phyloP scores from a whole-genome alignment of 1,140 invertebrate genomes.

The Bombus polaris region DNA sequence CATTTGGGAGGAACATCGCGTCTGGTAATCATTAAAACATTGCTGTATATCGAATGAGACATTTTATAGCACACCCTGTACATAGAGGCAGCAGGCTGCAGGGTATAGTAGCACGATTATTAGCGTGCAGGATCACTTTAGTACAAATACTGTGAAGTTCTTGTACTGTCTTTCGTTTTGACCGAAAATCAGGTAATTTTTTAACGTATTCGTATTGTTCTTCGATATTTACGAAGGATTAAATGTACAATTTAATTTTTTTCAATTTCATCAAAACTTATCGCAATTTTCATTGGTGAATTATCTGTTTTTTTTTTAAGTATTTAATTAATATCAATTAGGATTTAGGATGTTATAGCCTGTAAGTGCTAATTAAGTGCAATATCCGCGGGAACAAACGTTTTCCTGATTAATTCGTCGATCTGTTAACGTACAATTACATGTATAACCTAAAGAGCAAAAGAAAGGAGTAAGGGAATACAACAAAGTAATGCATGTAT shows the following conservation, averaged over 20 bases:
- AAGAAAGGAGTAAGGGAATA: not conserved
- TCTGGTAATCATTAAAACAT: too few species aligned
- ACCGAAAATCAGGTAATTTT: not conserved
- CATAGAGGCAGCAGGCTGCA: slow-evolving; percentile 15
- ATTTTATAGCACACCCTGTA: not conserved
- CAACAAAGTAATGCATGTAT: slow-evolving; percentile 59
- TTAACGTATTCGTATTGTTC: not conserved
- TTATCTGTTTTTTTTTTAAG: too few species aligned
- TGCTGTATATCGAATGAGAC: not conserved
- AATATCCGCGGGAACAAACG: slow-evolving; percentile 1
- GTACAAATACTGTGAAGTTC: not conserved
- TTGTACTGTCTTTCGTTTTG: not conserved
- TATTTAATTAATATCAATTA: not conserved
- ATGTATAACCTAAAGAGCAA: not conserved
- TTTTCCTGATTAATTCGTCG: slow-evolving; percentile 29
- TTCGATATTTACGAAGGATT: not conserved
- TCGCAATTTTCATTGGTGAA: not conserved
- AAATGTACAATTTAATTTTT: not conserved
- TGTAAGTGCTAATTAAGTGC: slow-evolving; percentile 6
- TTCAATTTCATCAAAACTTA: too few species aligned
- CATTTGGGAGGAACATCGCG: too few species aligned
- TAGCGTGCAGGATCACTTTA: not conserved
- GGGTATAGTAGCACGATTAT: slow-evolving; percentile 8
- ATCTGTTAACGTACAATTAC: slow-evolving; percentile 23
- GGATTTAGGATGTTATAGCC: not conserved